A percentile compares a stretch with the other conserved stretches of the same genome.
Evolutionary conservation across 1,140 invertebrate genomes (phyloP).

Genomic region (Cecropterus lyciades): DNA sequence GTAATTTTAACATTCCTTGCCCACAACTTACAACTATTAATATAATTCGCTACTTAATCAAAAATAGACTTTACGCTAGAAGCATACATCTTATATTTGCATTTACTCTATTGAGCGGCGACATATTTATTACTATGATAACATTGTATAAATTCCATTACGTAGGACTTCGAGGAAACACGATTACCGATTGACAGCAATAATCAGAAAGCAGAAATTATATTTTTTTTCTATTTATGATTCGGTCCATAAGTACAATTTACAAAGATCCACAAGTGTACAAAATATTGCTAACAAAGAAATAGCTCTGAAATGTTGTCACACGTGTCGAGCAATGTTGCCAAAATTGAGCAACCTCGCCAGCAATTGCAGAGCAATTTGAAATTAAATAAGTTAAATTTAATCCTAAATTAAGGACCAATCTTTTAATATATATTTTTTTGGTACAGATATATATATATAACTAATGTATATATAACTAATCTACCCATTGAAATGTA

Average conservation of each 20-base stretch:
- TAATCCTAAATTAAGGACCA: too few species aligned
- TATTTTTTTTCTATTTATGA: not conserved
- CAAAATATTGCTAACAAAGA: not conserved
- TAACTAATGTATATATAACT: too few species aligned
- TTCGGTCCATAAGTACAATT: not conserved
- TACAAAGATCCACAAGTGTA: not conserved
- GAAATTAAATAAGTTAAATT: too few species aligned
- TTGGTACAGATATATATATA: too few species aligned
- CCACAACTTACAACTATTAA: constrained; percentile 12
- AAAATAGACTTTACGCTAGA: constrained; percentile 51
- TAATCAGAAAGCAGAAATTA: not conserved
- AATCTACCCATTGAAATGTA: too few species aligned
- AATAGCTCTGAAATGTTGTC: too few species aligned
- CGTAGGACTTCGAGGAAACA: not conserved
- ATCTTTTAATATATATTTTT: too few species aligned
- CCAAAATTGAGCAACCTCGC: too few species aligned
- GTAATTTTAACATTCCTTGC: constrained; percentile 13
- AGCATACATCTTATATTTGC: constrained; percentile 40
- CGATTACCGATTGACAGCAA: constrained; percentile 3
- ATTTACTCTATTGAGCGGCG: constrained; percentile 26
- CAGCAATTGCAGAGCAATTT: too few species aligned
- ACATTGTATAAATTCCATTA: constrained; percentile 37
- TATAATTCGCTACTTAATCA: constrained; percentile 42
- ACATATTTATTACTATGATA: constrained; percentile 44
- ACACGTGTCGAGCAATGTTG: too few species aligned